Evolutionary conservation across 2,113 vertebrate species (phyloP).

Genomic region (Ptilorrhoa leucosticta): DNA sequence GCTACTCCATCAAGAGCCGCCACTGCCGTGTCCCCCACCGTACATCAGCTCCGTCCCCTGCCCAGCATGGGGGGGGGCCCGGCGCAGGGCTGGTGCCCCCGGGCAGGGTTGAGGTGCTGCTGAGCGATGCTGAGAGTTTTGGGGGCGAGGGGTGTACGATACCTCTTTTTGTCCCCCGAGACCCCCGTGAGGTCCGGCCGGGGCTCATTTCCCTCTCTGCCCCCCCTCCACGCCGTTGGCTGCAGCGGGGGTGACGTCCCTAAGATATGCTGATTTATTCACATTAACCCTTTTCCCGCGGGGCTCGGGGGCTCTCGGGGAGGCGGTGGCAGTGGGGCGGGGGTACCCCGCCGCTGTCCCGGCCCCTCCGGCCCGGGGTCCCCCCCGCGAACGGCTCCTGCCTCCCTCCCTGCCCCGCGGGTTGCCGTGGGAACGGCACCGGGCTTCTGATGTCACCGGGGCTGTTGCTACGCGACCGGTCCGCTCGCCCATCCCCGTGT

Average conservation of each 20-base stretch:
- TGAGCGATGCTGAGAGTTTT: background rate
- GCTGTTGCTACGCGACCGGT: conserved; percentile 65
- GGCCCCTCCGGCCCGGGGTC: background rate
- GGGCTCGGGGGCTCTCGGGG: background rate
- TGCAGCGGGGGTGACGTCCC: background rate
- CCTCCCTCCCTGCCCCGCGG: background rate
- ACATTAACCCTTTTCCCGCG: background rate
- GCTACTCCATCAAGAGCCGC: background rate
- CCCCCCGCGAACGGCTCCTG: background rate
- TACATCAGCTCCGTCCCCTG: too few species aligned
- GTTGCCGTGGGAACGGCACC: conserved; percentile 71
- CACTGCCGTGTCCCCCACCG: accelerated
- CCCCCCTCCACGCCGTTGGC: background rate
- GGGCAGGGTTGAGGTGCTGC: background rate
- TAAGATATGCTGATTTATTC: background rate
- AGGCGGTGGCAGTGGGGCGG: background rate
- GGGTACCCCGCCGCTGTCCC: background rate
- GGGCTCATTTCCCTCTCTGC: background rate
- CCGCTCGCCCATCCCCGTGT: background rate
- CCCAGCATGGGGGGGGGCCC: background rate
- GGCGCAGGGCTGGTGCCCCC: background rate
- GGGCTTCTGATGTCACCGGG: conserved; percentile 64
- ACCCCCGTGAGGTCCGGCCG: background rate
- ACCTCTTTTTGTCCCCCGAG: background rate
- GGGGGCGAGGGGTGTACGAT: accelerated